These are phyloP conservation scores for Gavialis gangeticus DNA, from an alignment of 2,113 vertebrate genomes.

Conservation along the genomic window DNA sequence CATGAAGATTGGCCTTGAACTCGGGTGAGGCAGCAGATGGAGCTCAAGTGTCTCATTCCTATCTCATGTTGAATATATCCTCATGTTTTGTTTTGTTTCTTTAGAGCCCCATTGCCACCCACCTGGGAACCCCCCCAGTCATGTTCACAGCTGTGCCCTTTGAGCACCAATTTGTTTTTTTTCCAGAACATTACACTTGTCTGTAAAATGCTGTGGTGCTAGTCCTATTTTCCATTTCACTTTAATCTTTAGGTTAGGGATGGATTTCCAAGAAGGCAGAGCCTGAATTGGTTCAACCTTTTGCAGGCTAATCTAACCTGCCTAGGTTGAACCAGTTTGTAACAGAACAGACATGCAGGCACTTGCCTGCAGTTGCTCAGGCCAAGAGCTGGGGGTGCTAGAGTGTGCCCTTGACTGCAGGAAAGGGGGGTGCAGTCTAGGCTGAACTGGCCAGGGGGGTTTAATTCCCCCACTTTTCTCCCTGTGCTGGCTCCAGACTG, in stretches of 20 bases:
- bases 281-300: no score
- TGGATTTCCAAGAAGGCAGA: no score
- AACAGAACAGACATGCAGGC: no score
- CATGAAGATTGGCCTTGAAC: not conserved
- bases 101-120: not conserved
- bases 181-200: not conserved
- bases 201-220: not conserved
- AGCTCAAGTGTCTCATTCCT: not conserved
- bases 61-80: not conserved
- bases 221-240: not conserved
- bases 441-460: no score
- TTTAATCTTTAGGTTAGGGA: not conserved
- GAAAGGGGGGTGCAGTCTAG: no score
- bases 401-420: no score
- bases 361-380: no score
- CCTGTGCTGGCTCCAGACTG: no score
- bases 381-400: no score
- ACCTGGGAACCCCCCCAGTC: not conserved
- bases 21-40: not conserved
- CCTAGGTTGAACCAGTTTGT: no score
- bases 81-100: not conserved
- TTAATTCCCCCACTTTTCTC: no score
- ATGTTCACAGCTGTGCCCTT: not conserved
- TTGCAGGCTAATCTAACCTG: no score
- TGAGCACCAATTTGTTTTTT: not conserved